Percentiles rank a stretch among this genome's conserved stretches.
Conservation (phyloP, 2,113 vertebrate species). For the Mastomys natalensis region DNA sequence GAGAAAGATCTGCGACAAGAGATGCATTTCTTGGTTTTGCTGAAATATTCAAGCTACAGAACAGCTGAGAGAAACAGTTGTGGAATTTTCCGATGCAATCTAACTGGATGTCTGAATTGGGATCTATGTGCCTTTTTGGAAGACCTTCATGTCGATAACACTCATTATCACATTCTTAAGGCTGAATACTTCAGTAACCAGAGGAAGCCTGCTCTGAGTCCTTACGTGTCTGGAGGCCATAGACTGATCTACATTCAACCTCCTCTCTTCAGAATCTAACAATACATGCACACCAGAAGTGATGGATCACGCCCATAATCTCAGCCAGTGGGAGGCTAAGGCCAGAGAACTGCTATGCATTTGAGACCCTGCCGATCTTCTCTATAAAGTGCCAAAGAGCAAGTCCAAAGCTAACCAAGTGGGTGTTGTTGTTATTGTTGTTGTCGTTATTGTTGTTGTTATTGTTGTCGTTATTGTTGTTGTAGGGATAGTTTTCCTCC, state of each 20-base stretch:
- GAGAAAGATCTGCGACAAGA: not conserved
- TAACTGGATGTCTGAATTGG: not conserved
- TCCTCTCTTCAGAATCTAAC: not conserved
- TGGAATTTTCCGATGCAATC: not conserved
- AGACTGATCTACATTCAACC: not conserved
- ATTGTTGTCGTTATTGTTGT: too few relatives aligned
- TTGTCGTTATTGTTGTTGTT: too few relatives aligned
- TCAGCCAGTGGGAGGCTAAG: not conserved
- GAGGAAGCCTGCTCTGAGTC: not conserved
- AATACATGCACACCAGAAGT: not conserved
- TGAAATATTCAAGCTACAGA: not conserved
- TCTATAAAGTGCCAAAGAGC: not conserved
- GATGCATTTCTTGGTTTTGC: not conserved
- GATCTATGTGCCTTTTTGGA: not conserved
- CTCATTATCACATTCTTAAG: not conserved
- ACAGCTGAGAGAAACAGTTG: not conserved
- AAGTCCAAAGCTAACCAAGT: not conserved
- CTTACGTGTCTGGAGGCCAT: not conserved
- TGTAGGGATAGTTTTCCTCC: not conserved
- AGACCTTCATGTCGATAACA: not conserved
- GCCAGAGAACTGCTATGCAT: not conserved
- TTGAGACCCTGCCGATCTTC: not conserved
- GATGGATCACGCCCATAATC: too few relatives aligned
- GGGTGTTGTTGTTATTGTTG: too few relatives aligned
- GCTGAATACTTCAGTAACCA: not conserved